Evolutionary conservation across 2,888 invertebrate genomes (phyloP), one percentile per base, ranked within the genome.

Genomic region (Erebia palarica): DNA sequence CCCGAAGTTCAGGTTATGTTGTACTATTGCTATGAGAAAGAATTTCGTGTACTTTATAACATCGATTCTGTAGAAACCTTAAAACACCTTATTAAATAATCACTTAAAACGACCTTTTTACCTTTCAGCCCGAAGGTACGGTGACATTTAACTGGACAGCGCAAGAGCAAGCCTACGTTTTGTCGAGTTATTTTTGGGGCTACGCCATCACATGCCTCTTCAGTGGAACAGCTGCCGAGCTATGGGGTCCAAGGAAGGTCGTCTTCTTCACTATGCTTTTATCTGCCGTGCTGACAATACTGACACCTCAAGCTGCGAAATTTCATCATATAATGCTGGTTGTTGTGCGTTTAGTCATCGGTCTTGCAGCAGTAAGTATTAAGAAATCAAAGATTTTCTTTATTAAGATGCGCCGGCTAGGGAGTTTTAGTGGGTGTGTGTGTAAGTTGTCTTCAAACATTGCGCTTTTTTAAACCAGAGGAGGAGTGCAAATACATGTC

Each of bases 171-270:
- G 95, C 95, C 0, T 88, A 95, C 64, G 94, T 96, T 1, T 80
- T 96, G 51, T 95, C 95, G 0, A 90, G 91, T 0, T 93, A 92
- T 76, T 92, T 93, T 81, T 92, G 92, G 93, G 93, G 93, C 3
- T 96, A 96, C 80, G 94, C 95, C 69, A 84, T 95, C 63, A 95
- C 95, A 1, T 95, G 95, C 49, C 84, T 96, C 69, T 94, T 95
- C 0, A 91, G 94, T 0, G 96, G 96, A 0, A 94, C 95, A 1
- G 83, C 95, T 11, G 95, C 96, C 0, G 96, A 96, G 86, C 87
- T 94, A 80, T 94, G 95, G 83, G 96, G 96, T 0, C 93, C 95
- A 0, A 88, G 94, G 42, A 90, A 91, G 74, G 93, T 95, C 60
- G 94, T 95, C 2, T 94, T 95, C 49, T 87, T 94, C 67, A 94